These are phyloP conservation scores for Tholera decimalis DNA, from an alignment of 2,888 invertebrate genomes.

Conservation along the genomic window DNA sequence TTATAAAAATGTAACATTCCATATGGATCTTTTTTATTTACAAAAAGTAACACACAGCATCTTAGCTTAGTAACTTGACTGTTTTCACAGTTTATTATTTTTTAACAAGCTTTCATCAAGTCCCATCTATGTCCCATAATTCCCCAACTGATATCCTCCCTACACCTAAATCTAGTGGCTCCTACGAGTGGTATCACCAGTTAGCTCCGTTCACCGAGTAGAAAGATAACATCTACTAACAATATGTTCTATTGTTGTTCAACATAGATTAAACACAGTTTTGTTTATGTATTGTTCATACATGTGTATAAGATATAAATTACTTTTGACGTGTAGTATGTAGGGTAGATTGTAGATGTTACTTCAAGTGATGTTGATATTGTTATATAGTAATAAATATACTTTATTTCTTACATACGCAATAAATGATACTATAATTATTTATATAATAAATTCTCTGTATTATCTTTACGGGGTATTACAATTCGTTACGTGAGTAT, in stretches of 20 bases:
- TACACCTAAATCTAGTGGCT: slow-evolving; percentile 71
- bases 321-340: slow-evolving; percentile 71
- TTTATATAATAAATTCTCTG: no score
- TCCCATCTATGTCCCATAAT: slow-evolving; percentile 24
- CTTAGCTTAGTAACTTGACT: no score
- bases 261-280: slow-evolving; percentile 69
- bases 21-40: no score
- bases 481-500: no score
- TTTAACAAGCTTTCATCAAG: no score
- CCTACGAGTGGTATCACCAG: slow-evolving; percentile 77
- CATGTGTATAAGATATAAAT: slow-evolving; percentile 74
- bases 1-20: no score
- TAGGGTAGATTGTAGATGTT: slow-evolving; percentile 60
- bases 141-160: slow-evolving; percentile 54
- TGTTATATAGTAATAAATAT: background rate
- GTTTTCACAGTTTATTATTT: no score
- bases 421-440: no score
- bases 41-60: no score
- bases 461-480: no score
- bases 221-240: slow-evolving; percentile 87
- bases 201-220: slow-evolving; percentile 81
- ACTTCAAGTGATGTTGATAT: background rate
- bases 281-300: slow-evolving; percentile 77
- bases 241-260: slow-evolving; percentile 80
- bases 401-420: background rate